A percentile compares a stretch with the other conserved stretches of the same genome.
These are phyloP conservation scores for Pseudobourletiella spinata DNA, from an alignment of 1,140 invertebrate genomes.

Conservation along the genomic window DNA sequence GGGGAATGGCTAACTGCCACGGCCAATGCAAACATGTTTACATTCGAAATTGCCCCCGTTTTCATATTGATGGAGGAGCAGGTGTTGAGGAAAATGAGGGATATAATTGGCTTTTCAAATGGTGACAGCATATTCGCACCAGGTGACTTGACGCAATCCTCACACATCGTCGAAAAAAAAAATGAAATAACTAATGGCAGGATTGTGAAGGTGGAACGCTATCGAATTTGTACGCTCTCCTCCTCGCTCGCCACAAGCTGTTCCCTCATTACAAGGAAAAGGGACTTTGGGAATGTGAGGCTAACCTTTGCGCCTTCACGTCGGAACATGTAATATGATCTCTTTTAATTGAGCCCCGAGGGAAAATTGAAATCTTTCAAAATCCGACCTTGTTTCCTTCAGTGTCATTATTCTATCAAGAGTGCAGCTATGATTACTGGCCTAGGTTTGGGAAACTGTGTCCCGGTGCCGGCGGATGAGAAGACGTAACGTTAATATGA, in stretches of 20 bases:
- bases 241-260: not conserved
- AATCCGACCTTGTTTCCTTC: no score
- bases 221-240: not conserved
- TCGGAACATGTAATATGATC: not conserved
- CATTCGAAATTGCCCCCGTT: slow-evolving; percentile 97
- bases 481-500: no score
- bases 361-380: no score
- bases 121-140: slow-evolving; percentile 95
- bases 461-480: slow-evolving; percentile 82
- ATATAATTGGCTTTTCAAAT: slow-evolving; percentile 69
- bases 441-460: slow-evolving; percentile 89
- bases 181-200: no score
- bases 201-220: not conserved
- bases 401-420: slow-evolving; percentile 98
- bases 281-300: not conserved
- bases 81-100: slow-evolving; percentile 84
- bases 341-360: no score
- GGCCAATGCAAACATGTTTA: slow-evolving; percentile 99
- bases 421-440: slow-evolving; percentile 90
- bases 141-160: slow-evolving; percentile 47
- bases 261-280: not conserved
- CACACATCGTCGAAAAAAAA: no score
- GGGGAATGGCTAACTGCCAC: slow-evolving; percentile 96
- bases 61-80: slow-evolving; percentile 98
- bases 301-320: not conserved